phyloP scores from a whole-genome alignment of 2,113 vertebrate species.

The Notiomystis cincta region DNA sequence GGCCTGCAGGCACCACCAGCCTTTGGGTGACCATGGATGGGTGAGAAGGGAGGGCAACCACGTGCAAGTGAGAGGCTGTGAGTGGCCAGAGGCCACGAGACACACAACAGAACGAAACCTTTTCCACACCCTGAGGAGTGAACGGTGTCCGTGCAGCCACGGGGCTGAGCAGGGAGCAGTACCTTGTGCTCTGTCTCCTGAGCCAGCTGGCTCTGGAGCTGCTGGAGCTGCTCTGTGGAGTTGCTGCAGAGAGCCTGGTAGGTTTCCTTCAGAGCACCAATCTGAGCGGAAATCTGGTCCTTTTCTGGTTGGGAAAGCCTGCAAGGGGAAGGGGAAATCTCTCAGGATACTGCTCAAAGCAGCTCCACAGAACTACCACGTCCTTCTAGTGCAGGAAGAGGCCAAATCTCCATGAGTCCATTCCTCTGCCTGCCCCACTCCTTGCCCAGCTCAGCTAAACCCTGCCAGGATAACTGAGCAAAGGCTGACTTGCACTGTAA shows the following conservation, averaged over 20 bases:
- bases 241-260: constrained; percentile 85
- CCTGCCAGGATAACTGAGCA: not conserved
- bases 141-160: not conserved
- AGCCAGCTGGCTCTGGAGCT: constrained; percentile 88
- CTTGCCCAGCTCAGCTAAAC: not conserved
- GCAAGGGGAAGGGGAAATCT: not conserved
- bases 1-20: constrained; percentile 25
- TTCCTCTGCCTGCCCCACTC: not conserved
- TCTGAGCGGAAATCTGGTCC: constrained; percentile 79
- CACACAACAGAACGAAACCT: not conserved
- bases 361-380: accelerated
- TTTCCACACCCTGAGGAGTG: not conserved
- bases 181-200: constrained; percentile 94
- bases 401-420: not conserved
- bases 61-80: constrained; percentile 20
- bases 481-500: not conserved
- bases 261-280: constrained; percentile 80
- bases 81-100: not conserved
- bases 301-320: constrained; percentile 88
- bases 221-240: constrained; percentile 85
- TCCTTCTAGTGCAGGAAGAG: not conserved
- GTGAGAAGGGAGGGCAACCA: constrained; percentile 19
- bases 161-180: constrained; percentile 27
- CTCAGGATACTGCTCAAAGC: not conserved
- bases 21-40: not conserved